Evolutionary conservation across 2,113 vertebrate species (phyloP), one percentile per base, ranked within the genome.

Genomic region (Hemiprocne comata): DNA sequence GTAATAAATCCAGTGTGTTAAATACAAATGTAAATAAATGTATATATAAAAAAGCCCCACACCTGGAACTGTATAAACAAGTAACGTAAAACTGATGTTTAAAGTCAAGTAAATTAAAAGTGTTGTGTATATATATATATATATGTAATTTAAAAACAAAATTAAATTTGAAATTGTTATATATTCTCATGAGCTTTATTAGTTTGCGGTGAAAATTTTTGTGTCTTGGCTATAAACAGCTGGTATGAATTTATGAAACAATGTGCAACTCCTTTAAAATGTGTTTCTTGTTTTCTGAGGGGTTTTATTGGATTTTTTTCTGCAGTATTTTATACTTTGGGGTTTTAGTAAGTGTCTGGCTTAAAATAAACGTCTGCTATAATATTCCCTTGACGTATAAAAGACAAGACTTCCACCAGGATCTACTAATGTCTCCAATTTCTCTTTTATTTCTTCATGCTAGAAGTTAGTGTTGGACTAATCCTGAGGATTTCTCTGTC

Each of bases 221-320:
- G 42, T 79, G 16, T 69, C 66, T 78, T 62, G 40, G 58, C 31
- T 91, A 26, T 76, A 72, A 96, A 69, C 66, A 95, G 70, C 66
- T 94, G 79, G 62, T 75, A 82, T 79, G 40, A 69, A 69, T 94
- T 86, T 92, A 81, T 78, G 79, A 65, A 93, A 77, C 76, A 40
- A 33, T 40, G 20, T 58, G 34, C 18, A 84, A 53, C 57, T 89
- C 51, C 34, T 90, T 87, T 88, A 72, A 90, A 95, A 92, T 66
- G 15, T 94, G 79, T 83, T 94, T 92, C 92, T 83, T 83, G 60
- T 94, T 93, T 93, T 85, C 72, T 80, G 67, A 77, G 33, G 28
- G 4, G 76, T 94, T 96, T 93, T 85, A 94, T 86, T 93, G 64
- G 58, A 62, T 10, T 73, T 58, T 28, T 77, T 81, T 60, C 62